Base-by-base conservation (phyloP, 2,888 invertebrate species). In the Napeogenes inachia region DNA sequence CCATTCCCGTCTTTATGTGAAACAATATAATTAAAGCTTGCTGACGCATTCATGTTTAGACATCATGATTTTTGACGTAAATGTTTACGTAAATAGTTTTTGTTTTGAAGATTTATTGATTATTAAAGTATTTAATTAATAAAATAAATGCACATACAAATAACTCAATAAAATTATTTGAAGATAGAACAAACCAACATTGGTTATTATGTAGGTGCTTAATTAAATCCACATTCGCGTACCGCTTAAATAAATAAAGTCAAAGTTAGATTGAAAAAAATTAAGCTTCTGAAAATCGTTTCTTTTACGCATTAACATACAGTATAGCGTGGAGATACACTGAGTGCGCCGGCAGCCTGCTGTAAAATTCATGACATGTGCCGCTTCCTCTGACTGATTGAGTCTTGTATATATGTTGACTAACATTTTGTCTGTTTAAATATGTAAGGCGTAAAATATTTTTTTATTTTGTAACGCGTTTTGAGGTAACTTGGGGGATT, bases 331-430 rank as follows among this genome's bases (percentile, higher is more conserved):
- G 30, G 62, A 54, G 4, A 42, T 54, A 56, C 57, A 54, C 33
- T 54, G 58, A 61, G 42, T 64, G 60, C 61, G 64, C 62, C 54
- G 60, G 54, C 60, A 56, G 74, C 74, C 77, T 81, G 75, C 80
- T 85, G 76, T 78, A 78, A 83, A 81, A 87, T 88, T 86, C 87
- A 88, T 84, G 82, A 82, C 82, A 76, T 80, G 78, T 74, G 73
- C 75, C 75, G 75, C 74, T 75, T 74, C 74, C 77, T 73, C 79
- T 81, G 84, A 83, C 85, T 87, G 87, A 87, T 86, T 86, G 85
- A 77, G 79, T 61, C 77, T 68, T 71, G 72, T 75, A 73, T 77
- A 71, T 77, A 76, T 75, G 74, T 73, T 73, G 78, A 79, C 75
- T 79, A 71, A 70, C 68, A 72, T 63, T 65, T 64, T 63, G 63